A percentile compares a stretch with the other conserved stretches of the same genome.
phyloP scores from a whole-genome alignment of 2,113 vertebrate species.

The Tachuris rubrigastra region DNA sequence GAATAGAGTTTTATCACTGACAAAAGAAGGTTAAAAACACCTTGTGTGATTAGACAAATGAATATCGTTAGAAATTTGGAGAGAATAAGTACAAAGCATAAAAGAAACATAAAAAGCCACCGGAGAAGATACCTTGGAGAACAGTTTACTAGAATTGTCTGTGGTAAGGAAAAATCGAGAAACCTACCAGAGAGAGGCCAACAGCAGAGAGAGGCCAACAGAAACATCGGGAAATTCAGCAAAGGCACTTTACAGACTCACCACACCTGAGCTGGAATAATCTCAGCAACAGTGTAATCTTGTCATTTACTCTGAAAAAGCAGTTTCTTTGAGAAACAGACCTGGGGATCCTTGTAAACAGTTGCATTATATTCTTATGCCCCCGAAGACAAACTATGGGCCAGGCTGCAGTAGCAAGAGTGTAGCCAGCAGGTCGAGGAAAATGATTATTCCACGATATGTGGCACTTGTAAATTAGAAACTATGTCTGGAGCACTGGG shows the following conservation, averaged over 20 bases:
- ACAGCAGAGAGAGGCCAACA: background rate
- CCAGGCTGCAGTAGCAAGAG: background rate
- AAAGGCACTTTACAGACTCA: accelerated
- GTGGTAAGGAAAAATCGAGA: background rate
- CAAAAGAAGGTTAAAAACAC: background rate
- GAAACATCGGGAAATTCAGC: background rate
- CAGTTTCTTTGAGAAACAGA: background rate
- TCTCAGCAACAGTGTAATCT: background rate
- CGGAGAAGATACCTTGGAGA: background rate
- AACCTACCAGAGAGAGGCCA: too few relatives aligned
- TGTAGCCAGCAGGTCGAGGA: background rate
- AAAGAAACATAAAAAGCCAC: background rate
- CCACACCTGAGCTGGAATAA: accelerated
- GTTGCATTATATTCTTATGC: background rate
- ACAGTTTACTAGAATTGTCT: background rate
- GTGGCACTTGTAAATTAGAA: background rate
- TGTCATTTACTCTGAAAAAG: background rate
- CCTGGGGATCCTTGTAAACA: background rate
- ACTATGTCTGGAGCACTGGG: background rate
- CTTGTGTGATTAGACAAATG: background rate
- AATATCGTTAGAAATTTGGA: background rate
- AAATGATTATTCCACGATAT: background rate
- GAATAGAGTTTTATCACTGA: background rate
- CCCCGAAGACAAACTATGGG: accelerated
- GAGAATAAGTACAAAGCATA: background rate